Conservation (phyloP, 2,113 vertebrate species). For the Callithrix jacchus region DNA sequence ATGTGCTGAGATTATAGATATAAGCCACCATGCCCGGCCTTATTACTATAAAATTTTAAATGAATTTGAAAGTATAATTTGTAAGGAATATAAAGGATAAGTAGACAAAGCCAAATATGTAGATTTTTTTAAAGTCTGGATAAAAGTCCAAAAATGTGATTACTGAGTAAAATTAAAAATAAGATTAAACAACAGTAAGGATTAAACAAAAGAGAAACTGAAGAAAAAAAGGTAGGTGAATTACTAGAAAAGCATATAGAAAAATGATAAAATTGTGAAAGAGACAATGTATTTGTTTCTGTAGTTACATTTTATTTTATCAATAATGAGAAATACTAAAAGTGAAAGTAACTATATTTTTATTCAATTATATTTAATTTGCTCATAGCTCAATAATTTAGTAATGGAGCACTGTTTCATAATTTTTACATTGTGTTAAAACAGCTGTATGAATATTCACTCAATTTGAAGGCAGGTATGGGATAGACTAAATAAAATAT, state of each 20-base stretch:
- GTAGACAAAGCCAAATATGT: background rate
- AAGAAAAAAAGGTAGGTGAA: background rate
- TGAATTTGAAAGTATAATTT: background rate
- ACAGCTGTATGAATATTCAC: background rate
- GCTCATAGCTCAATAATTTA: background rate
- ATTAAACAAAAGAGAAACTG: background rate
- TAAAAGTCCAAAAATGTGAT: background rate
- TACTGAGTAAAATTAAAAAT: background rate
- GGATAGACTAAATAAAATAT: background rate
- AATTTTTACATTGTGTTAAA: background rate
- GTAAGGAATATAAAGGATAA: background rate
- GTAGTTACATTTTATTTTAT: background rate
- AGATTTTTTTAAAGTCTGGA: background rate
- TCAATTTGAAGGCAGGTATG: background rate
- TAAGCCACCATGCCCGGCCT: too few species aligned
- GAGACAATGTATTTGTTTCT: background rate
- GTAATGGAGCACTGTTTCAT: background rate
- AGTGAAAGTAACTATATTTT: background rate
- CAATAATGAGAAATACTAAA: background rate
- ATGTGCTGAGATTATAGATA: too few species aligned
- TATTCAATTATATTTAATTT: constrained; percentile 10
- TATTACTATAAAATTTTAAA: background rate
- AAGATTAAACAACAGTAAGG: background rate
- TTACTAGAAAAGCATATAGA: background rate
- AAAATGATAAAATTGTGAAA: background rate